Evolutionary conservation across 2,888 invertebrate genomes (phyloP), one percentile per base, ranked within the genome.

Genomic region (Teleiodes luculella): DNA sequence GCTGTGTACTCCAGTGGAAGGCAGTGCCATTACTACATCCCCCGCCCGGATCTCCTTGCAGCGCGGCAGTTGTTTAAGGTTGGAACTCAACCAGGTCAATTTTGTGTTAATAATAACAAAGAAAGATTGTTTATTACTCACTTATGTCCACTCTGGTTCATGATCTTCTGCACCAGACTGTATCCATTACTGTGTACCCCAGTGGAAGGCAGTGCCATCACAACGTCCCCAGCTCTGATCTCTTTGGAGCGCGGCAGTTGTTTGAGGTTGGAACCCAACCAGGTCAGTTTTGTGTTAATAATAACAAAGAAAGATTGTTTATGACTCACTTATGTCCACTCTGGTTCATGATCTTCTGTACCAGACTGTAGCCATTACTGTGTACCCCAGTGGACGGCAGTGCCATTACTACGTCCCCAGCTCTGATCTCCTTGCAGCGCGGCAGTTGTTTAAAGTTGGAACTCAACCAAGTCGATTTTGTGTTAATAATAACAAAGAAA

Each of bases 141-240:
- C n/a, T n/a, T n/a, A n/a, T 94, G 84, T 0, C 93, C 92, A 0
- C 92, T 85, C 46, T 93, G 87, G 46, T 93, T 90, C 76, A 98
- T 90, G 35, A 97, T 92, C 72, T 93, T 94, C 67, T 97, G 91
- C 48, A 98, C 95, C 43, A 97, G 86, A 74, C 97, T 97, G 81
- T 96, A 98, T 0, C 99, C 98, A 71, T 98, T 97, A 74, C 97
- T 97, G 74, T 99, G 99, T 8, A 98, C 91, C 6, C 99, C 99
- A 60, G 94, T 95, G 0, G 98, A 97, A 0, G 96, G 93, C 53
- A 99, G 76, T 0, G 95, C 98, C 59, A 99, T 92, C 3, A n/a
- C 89, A 1, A 95, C 82, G 75, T 99, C 98, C 0, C 95, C 96
- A 0, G 90, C 81, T 46, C 83, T 70, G 55, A 98, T 95, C 6